Evolutionary conservation across 2,888 invertebrate genomes (phyloP), one percentile per base, ranked within the genome.

Genomic region (Kryphioiulus occultus): DNA sequence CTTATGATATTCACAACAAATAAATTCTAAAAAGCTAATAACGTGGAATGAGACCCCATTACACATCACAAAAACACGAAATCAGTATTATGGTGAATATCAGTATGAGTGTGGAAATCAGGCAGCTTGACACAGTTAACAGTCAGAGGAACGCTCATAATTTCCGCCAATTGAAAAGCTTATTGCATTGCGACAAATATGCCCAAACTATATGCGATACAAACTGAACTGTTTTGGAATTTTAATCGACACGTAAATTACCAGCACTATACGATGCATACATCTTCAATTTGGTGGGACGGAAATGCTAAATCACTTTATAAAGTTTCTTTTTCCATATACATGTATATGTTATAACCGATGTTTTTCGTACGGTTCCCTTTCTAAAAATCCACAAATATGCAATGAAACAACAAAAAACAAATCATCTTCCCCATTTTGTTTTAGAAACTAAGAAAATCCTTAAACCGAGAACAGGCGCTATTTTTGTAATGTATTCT

Each of bases 21-120:
- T 68, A 22, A 68, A 78, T 78, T 30, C 78, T 78, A 78, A 78
- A 78, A 78, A 78, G 78, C 78, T 30, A 78, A 30, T 78, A 15
- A 78, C 78, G 78, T 78, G 78, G 78, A 78, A 78, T 78, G 78
- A 78, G 78, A 78, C 30, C 78, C 78, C 78, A 78, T 30, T 78
- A 78, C 78, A 78, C 78, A 78, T 78, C 30, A 78, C 78, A 78
- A 78, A 78, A 78, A 78, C 26, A 78, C 30, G 30, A 78, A 68
- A 78, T 78, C 26, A 78, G 15, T 78, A 78, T 78, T 78, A 78
- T 78, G 26, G 78, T 17, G 78, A 30, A 78, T 26, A 68, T 7
- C 68, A 26, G 68, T 30, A 30, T 15, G 78, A 12, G 26, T 78
- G 78, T 78, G 78, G 26, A 78, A 78, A 68, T 30, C 30, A 78